Base-by-base conservation (phyloP, 2,797 vertebrate genomes). In the Helicolenus hilgendorfi region DNA sequence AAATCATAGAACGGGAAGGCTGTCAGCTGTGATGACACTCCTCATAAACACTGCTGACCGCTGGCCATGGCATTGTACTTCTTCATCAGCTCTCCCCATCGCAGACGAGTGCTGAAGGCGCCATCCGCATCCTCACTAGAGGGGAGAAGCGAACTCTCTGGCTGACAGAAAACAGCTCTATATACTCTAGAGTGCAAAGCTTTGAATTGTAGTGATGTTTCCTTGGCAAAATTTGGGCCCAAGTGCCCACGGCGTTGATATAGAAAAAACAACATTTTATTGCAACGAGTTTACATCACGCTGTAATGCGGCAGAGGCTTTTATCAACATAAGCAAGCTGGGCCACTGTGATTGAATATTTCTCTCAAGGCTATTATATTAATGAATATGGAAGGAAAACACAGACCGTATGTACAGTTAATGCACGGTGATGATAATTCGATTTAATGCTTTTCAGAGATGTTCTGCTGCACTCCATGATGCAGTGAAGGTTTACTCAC, bases 21-120 rank as follows among this genome's bases (percentile, higher is more conserved):
- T 96, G 92, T 96, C 96, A 95, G 89, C 84, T 26, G 41, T 79
- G 85, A 94, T 94, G 95, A 94, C 94, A 93, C 87, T 93, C 89
- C 90, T 96, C 95, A 96, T 96, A 96, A 97, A 97, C 96, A 94
- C 92, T 84, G 86, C 93, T 96, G 96, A 96, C 95, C 94, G 85
- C 89, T 90, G 89, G 93, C 91, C 95, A 87, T 87, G 83, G 88
- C 91, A 86, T 86, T 91, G 90, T 89, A 94, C 93, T 95, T 95
- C 96, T 94, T 95, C 94, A 96, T 95, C 90, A 93, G 84, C 85
- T 69, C 78, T 83, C 68, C 53, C 84, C 88, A 92, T 91, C 87
- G 75, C 73, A 86, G 91, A 88, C 81, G 74, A 92, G 87, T 38
- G 90, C 88, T 88, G 82, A 85, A 84, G 90, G 92, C 92, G 1